Evolutionary conservation across 2,888 invertebrate species (phyloP), one percentile per base, ranked within the genome.

Genomic region (Ceraclea dissimilis): DNA sequence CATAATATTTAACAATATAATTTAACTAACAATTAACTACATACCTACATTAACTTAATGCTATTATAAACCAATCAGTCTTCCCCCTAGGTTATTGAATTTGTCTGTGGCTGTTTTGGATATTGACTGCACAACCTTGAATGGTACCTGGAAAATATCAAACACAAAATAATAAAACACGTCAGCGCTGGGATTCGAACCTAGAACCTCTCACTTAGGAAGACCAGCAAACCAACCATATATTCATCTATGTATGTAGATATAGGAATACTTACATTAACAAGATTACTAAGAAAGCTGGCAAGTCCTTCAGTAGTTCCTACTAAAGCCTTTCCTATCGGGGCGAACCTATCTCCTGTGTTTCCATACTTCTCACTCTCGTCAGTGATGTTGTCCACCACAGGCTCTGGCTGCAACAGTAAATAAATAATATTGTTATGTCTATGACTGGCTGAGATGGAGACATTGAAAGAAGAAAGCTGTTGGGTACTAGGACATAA

Each of bases 341-440:
- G 73, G 58, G 80, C 79, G 63, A 84, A 84, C 67, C 80, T 82
- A 64, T 85, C 86, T 0, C 84, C 90, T 51, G 74, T 78, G 67
- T 90, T 90, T 18, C 90, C 90, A 67, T 87, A 90, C 66, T 89
- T 90, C 51, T 90, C 88, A 51, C 85, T 79, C 68, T 90, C 89
- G 46, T 71, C 74, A 63, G 88, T 85, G n/a, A 39, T 4, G 2
- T 80, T 81, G 65, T 90, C 90, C 20, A 90, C 80, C 58, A 90
- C 75, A 0, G 90, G 88, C 62, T 80, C 78, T 0, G 87, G 86
- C 79, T 82, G 67, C 20, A 60, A 59, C 11, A 11, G 26, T 26
- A 26, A 26, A 26, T 4, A 26, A 10, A 50, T 26, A 26, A 26
- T n/a, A n/a, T 52, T 13, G 16, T n/a, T 17, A 19, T 11, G 11